Evolutionary conservation across 2,797 vertebrate species (phyloP), one percentile per base, ranked within the genome.

Genomic region (Simalia tracyae): DNA sequence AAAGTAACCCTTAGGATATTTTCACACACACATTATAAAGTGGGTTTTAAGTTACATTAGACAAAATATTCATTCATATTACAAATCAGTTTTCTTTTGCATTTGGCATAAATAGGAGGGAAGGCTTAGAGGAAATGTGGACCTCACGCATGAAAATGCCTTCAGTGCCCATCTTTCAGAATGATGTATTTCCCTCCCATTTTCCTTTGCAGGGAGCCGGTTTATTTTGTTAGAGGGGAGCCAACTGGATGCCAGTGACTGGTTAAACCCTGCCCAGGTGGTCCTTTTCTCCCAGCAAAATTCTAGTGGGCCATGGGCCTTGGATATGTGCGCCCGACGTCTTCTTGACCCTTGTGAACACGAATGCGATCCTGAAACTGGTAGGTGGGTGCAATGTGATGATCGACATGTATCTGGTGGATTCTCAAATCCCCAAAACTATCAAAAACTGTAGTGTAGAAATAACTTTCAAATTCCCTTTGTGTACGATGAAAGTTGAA

Each of bases 211-310:
- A 95, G 99, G 99, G 86, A 99, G 99, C 91, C 98, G 99, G 94
- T 99, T 99, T 96, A 98, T 99, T 95, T 96, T 99, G 96, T 97
- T 99, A 95, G 99, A 99, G 95, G 99, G 99, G 56, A 99, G 98
- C 96, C 99, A 99, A 96, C 95, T 99, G 97, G 99, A 99, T 31
- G 99, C 99, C 86, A 99, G 99, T 0, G 99, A 99, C 96, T 99
- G 99, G 99, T 97, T 99, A 95, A 99, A 99, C 95, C 99, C 99
- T 0, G 99, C 99, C 2, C 99, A 99, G 97, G 99, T 99, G 72
- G 84, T 99, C 91, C 96, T 99, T 91, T 99, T 99, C 97, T 99
- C 99, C 95, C 99, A 99, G 95, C 99, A 99, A 98, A 99, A 99
- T 88, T 98, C 99, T 97, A 99, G 99, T 0, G 99, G 99, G 66